Base-by-base conservation (phyloP, 1,140 invertebrate species). In the Oscheius sp. region DNA sequence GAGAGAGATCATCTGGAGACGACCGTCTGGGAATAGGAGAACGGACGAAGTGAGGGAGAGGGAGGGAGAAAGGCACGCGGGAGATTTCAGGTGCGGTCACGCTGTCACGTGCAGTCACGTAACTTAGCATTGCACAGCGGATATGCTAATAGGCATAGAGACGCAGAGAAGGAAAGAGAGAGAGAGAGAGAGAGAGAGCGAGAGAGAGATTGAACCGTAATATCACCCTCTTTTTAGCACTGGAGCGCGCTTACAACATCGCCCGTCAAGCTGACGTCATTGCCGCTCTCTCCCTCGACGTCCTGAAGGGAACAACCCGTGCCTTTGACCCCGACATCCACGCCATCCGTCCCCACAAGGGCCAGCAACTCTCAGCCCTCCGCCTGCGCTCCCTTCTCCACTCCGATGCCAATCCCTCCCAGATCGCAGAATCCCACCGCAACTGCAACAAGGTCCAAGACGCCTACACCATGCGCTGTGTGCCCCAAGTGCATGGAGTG, bases 311-410 rank as follows among this genome's bases (percentile, higher is more conserved):
- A 63, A 90, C 90, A 2, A 90, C 88, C 3, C 85, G 88, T 74
- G 90, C 90, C 31, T 91, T 90, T 84, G 90, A 91, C 82, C 87
- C 87, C 89, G 90, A 89, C 80, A 89, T 91, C 31, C 90, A 91
- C 68, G 84, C 85, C 42, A 87, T 90, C 38, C 85, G 90, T 20
- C 90, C 90, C 26, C 90, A 91, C 79, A 87, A 87, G 77, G 90
- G 90, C 2, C 90, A 91, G 84, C 87, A 85, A 18, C 81, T 87
- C 38, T 90, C 91, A 18, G 90, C 90, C 0, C 85, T 86, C 68
- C 78, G 89, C 69, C 82, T 91, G 13, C 82, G 90, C 38, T 88
- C 89, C 31, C 80, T 91, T 2, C 86, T 91, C 0, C 90, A 91
- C 82, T 91, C 90, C 0, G 88, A 90, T 28, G 88, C 87, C 4